These are phyloP conservation scores for Metaphire vulgaris DNA, from an alignment of 1,140 invertebrate species.

Conservation along the genomic window DNA sequence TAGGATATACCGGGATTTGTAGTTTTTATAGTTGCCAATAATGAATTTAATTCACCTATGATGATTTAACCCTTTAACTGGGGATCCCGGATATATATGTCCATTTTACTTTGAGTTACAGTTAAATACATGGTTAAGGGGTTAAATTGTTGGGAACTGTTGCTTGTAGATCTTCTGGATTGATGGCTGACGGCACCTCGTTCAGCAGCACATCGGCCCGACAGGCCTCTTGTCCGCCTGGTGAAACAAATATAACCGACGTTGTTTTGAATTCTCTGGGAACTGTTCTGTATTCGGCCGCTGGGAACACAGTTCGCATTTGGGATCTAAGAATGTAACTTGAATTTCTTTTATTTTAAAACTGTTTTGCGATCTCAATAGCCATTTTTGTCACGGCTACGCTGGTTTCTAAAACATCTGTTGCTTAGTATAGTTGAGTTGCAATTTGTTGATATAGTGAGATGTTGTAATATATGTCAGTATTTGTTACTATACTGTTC, in stretches of 20 bases:
- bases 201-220: slow-evolving; percentile 48
- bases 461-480: no score
- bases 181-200: slow-evolving; percentile 55
- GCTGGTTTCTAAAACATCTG: background rate
- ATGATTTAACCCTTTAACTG: no score
- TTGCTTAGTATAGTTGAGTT: background rate
- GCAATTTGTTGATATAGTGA: no score
- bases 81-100: no score
- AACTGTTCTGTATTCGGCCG: slow-evolving; percentile 65
- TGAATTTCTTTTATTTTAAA: slow-evolving; percentile 9
- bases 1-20: no score
- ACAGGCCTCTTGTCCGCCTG: slow-evolving; percentile 51
- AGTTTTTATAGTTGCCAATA: no score
- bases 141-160: no score
- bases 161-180: slow-evolving; percentile 60
- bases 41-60: no score
- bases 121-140: no score
- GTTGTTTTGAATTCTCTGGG: slow-evolving; percentile 59
- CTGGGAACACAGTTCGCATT: slow-evolving; percentile 69
- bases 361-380: slow-evolving; percentile 11
- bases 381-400: slow-evolving; percentile 11
- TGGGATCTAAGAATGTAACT: slow-evolving; percentile 74
- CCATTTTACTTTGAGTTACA: no score
- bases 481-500: no score
- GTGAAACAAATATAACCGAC: slow-evolving; percentile 65